Evolutionary conservation across 2,113 vertebrate genomes (phyloP).

Genomic region (Gopherus flavomarginatus): DNA sequence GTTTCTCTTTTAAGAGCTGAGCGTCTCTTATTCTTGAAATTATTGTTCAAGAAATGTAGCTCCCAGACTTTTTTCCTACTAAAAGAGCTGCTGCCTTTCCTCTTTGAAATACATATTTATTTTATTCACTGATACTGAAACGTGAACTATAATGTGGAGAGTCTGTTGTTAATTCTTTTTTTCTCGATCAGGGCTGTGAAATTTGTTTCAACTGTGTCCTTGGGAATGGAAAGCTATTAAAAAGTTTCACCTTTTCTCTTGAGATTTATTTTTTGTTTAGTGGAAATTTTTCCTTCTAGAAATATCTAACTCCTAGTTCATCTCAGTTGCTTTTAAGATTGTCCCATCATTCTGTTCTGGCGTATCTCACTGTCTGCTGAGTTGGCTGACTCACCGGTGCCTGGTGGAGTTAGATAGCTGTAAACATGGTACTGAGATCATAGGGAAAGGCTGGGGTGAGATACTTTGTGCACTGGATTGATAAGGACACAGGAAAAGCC

Average conservation of each 20-base stretch:
- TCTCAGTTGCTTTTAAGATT: conserved; percentile 64
- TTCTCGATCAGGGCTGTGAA: not conserved
- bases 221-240: conserved; percentile 25
- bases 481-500: conserved; percentile 85
- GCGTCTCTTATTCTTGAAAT: not conserved
- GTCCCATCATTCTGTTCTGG: conserved; percentile 61
- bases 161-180: not conserved
- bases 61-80: not conserved
- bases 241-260: conserved; percentile 40
- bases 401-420: conserved; percentile 75
- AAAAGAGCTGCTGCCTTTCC: not conserved
- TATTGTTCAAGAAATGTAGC: not conserved
- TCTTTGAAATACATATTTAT: not conserved
- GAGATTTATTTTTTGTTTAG: not conserved
- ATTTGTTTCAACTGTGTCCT: conserved; percentile 38
- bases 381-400: conserved; percentile 68
- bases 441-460: conserved; percentile 67
- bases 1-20: conserved; percentile 19
- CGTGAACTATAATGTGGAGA: not conserved
- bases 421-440: conserved; percentile 74
- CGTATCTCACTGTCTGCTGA: conserved; percentile 73
- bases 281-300: conserved; percentile 53
- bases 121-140: not conserved
- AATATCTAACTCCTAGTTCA: conserved; percentile 47
- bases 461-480: conserved; percentile 77